Percentiles rank a stretch among this genome's conserved stretches.
Evolutionary conservation across 2,888 invertebrate species (phyloP).

Genomic region (Callimorpha dominula): DNA sequence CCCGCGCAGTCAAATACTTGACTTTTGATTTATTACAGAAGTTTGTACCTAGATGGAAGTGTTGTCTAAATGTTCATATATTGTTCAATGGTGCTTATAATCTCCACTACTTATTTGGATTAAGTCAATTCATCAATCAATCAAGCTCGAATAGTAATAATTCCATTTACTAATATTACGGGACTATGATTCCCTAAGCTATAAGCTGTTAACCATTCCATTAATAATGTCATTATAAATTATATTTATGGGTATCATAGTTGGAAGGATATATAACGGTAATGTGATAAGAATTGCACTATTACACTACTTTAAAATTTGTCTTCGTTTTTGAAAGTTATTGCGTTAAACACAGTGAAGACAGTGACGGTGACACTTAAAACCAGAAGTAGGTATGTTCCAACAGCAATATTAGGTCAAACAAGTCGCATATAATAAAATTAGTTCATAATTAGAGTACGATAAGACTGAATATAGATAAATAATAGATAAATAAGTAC

Average conservation of each 20-base stretch:
- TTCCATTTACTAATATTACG: too few species aligned
- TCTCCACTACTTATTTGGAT: too few species aligned
- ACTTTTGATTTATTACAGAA: neutral
- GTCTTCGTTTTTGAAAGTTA: neutral
- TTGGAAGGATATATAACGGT: neutral
- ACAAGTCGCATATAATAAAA: neutral
- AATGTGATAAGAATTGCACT: neutral
- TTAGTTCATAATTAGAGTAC: neutral
- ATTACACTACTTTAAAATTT: neutral
- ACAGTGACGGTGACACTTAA: too few species aligned
- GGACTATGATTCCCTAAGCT: too few species aligned
- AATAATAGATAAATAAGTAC: neutral
- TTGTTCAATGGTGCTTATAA: too few species aligned
- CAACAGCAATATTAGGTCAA: neutral
- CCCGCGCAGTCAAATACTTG: neutral
- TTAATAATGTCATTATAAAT: neutral
- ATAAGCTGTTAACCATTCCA: neutral
- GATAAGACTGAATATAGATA: too few species aligned
- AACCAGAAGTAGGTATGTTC: too few species aligned
- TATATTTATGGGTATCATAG: neutral
- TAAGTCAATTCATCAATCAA: too few species aligned
- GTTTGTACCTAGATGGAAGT: neutral
- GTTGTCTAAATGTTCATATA: neutral
- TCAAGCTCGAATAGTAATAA: too few species aligned
- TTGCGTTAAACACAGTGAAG: neutral